phyloP scores from a whole-genome alignment of 2,888 invertebrate genomes.

The Phania funesta region DNA sequence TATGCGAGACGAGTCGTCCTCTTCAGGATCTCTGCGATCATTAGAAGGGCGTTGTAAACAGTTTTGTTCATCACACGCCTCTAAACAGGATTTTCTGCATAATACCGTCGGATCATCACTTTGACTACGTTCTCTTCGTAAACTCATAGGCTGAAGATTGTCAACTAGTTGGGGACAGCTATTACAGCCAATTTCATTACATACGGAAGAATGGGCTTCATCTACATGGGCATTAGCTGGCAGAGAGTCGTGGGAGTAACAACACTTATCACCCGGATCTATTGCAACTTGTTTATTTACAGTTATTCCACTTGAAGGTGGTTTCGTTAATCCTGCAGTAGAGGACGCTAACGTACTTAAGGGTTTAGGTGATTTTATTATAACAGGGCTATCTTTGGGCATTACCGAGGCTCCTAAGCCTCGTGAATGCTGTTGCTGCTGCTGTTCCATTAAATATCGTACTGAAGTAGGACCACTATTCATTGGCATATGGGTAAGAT shows the following conservation, averaged over 20 bases:
- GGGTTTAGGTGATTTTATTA: slow-evolving; percentile 77
- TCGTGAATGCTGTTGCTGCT: slow-evolving; percentile 74
- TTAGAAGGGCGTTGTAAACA: slow-evolving; percentile 68
- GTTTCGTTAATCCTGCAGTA: slow-evolving; percentile 40
- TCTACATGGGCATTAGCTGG: slow-evolving; percentile 36
- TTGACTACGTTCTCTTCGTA: slow-evolving; percentile 64
- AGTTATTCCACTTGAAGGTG: slow-evolving; percentile 72
- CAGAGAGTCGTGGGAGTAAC: slow-evolving; percentile 69
- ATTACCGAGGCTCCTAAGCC: slow-evolving; percentile 77
- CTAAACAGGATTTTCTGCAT: slow-evolving; percentile 51
- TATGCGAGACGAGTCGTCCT: slow-evolving; percentile 39
- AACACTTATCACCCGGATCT: slow-evolving; percentile 78
- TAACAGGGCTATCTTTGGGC: slow-evolving; percentile 79
- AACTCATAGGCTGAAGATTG: slow-evolving; percentile 59
- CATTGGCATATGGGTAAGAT: slow-evolving; percentile 71
- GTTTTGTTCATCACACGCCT: slow-evolving; percentile 66
- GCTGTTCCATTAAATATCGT: slow-evolving; percentile 68
- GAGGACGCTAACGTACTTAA: slow-evolving; percentile 56
- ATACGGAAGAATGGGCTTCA: slow-evolving; percentile 64
- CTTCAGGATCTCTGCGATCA: slow-evolving; percentile 70
- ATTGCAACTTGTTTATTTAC: slow-evolving; percentile 80
- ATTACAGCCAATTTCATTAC: slow-evolving; percentile 68
- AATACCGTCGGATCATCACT: slow-evolving; percentile 60
- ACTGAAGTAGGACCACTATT: slow-evolving; percentile 58
- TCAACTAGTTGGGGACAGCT: slow-evolving; percentile 63